Evolutionary conservation across 1,140 invertebrate genomes (phyloP), one percentile per base, ranked within the genome.

Genomic region (Nilaparvata lugens): DNA sequence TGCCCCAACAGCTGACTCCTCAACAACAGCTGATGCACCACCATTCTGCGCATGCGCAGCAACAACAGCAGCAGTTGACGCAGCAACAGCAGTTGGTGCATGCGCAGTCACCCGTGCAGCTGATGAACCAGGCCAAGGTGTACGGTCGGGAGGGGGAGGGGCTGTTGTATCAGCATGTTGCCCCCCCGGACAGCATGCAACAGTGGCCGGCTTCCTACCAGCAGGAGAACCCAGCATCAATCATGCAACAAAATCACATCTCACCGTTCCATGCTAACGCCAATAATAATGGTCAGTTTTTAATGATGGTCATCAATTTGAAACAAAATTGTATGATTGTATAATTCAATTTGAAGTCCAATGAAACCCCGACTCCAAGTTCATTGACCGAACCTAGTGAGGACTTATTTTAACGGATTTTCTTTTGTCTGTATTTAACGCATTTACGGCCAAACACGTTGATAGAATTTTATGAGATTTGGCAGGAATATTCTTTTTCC

Each of bases 141-240:
- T 69, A 67, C 45, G 68, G 68, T 5, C 60, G 68, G n/a, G 68
- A 69, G 60, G 68, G 68, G 0, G 67, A 69, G 59, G 67, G 66
- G 11, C 24, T 67, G 38, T 31, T 52, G 18, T 59, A 61, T 38
- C 59, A 63, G 25, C 60, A 59, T 19, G 31, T 45, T 43, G 21
- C 35, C 13, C 43, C 21, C 1, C 14, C 45, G 9, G 57, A 56
- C 11, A 51, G 35, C 23, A 11, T 58, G 21, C 62, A n/a, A n/a
- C n/a, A 61, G 19, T 64, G 62, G 62, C 62, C 58, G 25, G 25
- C 56, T 19, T 19, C 6, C 19, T 64, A 64, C 31, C 62, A 63
- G 28, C 62, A 64, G 35, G 55, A 61, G 19, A 35, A n/a, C n/a
- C n/a, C n/a, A n/a, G n/a, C 31, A 4, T 11, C 31, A 2, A 35